Percentiles rank a stretch among this genome's conserved stretches.
Evolutionary conservation across 1,140 invertebrate genomes (phyloP).

Genomic region (Limonius californicus): DNA sequence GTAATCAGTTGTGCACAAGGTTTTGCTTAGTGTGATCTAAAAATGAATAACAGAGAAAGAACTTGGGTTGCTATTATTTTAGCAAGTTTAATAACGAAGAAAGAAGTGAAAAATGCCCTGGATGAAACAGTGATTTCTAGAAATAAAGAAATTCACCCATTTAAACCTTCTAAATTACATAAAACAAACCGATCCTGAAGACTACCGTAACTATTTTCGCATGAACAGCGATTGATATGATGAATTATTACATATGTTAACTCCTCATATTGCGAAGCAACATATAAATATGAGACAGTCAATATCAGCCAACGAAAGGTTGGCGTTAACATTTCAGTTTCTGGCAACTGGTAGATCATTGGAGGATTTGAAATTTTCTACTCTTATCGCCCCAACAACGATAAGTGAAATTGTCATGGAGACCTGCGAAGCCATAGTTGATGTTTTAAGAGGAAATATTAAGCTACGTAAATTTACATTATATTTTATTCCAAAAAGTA

Average conservation of each 20-base stretch:
- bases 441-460: background rate
- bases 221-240: background rate
- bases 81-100: too few species aligned
- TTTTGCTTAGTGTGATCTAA: too few species aligned
- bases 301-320: conserved; percentile 29
- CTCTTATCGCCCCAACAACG: background rate
- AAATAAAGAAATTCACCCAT: background rate
- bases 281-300: conserved; percentile 33
- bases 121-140: background rate
- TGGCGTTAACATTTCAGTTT: conserved; percentile 36
- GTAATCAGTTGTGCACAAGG: too few species aligned
- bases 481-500: background rate
- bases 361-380: background rate
- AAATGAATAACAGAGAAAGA: too few species aligned
- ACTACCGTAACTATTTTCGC: background rate
- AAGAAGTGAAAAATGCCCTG: too few species aligned
- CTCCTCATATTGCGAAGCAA: conserved; percentile 25
- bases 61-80: too few species aligned
- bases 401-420: conserved; percentile 1
- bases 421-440: background rate
- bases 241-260: background rate
- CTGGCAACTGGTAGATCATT: conserved; percentile 37
- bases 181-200: background rate
- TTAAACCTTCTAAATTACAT: background rate
- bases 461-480: background rate